Evolutionary conservation across 2,797 vertebrate genomes (phyloP), one percentile per base, ranked within the genome.

Genomic region (Syngnathus acus): DNA sequence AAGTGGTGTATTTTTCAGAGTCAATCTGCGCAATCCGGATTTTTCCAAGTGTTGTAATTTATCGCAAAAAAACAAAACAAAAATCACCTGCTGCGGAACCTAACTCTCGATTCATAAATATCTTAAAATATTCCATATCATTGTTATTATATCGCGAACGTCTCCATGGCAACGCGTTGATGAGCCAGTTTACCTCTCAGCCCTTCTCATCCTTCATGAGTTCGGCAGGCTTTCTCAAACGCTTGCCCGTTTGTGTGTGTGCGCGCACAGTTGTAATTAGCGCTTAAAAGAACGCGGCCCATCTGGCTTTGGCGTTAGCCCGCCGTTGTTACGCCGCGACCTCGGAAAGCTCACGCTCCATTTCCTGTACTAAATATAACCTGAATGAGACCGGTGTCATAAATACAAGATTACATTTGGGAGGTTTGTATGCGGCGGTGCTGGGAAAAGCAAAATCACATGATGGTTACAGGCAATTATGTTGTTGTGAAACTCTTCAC

Each of bases 221-320:
- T 8, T 9, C 50, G 8, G 50, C 50, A n/a, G 50, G 19, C 19
- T 51, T 51, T 51, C 50, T 51, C 82, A 86, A 82, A 65, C 76
- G 55, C 17, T 59, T 43, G 60, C 43, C 45, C 42, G 37, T 32
- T 23, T 54, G 26, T 55, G 64, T 40, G 48, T 60, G 54, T 21
- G 65, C 6, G 65, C 13, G 42, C 39, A 40, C 38, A 42, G 26
- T 69, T 82, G 74, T 83, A 85, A 86, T 86, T 84, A 77, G 84
- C 76, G 84, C 81, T 78, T 84, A 80, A 84, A 86, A 79, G 65
- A 78, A 73, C 39, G n/a, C 47, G 57, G 74, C 80, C 82, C 88
- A 87, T 85, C 85, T 87, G 86, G 83, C 72, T 84, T 83, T 74
- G 71, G 78, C 84, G 84, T 88, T 87, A 88, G 72, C 78, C 78